These are phyloP conservation scores for Lithophane leautieri DNA, from an alignment of 2,888 invertebrate genomes.

Conservation along the genomic window DNA sequence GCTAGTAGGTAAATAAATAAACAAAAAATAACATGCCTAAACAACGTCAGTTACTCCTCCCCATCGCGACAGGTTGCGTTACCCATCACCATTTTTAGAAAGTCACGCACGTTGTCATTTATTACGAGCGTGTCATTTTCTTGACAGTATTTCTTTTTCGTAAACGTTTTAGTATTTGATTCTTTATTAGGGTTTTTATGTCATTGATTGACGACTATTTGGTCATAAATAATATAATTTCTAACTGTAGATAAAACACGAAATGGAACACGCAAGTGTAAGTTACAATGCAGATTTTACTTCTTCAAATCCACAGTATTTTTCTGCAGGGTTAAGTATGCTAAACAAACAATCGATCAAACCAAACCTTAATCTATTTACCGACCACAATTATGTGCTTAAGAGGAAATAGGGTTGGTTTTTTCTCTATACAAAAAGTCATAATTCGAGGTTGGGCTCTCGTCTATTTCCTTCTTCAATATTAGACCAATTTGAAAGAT, in stretches of 20 bases:
- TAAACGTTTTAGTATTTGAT: conserved; percentile 38
- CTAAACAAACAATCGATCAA: no score
- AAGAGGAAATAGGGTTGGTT: no score
- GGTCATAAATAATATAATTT: conserved; percentile 11
- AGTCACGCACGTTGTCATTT: conserved; percentile 47
- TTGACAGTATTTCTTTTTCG: conserved; percentile 14
- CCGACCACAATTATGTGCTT: no score
- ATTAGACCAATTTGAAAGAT: no score
- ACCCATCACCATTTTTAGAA: conserved; percentile 28
- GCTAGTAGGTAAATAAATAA: conserved; percentile 24
- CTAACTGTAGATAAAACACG: not conserved
- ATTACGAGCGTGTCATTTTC: conserved; percentile 33
- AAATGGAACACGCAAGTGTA: not conserved
- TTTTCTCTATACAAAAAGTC: no score
- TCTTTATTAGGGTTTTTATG: conserved; percentile 37
- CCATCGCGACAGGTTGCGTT: conserved; percentile 32
- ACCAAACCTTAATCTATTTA: no score
- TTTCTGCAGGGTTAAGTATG: no score
- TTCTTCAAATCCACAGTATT: no score
- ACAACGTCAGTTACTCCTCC: conserved; percentile 25
- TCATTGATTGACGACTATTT: conserved; percentile 39
- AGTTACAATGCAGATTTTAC: not conserved
- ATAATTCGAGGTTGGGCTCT: no score
- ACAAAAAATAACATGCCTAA: conserved; percentile 15
- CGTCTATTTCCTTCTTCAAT: no score